Conservation (phyloP, 2,113 vertebrate genomes). For the Phylloscopus trochiloides region DNA sequence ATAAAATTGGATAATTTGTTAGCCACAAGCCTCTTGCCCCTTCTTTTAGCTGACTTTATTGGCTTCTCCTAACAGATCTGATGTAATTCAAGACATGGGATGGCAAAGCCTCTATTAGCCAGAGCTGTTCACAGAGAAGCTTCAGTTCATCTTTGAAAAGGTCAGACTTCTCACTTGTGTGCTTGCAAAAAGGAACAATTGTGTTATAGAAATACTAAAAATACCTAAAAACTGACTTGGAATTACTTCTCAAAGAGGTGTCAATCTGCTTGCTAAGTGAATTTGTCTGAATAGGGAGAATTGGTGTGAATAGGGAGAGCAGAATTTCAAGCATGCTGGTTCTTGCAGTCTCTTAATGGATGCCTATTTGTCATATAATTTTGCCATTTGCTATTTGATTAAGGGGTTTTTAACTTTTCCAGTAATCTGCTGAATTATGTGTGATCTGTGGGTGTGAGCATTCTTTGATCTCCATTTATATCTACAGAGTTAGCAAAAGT, state of each 20-base stretch:
- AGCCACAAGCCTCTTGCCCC: not conserved
- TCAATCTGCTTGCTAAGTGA: not conserved
- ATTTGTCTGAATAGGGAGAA: not conserved
- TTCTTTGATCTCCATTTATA: conserved; percentile 16
- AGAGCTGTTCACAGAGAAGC: not conserved
- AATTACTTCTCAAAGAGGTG: not conserved
- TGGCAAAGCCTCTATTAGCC: not conserved
- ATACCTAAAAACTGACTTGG: not conserved
- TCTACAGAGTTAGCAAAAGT: not conserved
- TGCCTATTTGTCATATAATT: conserved; percentile 19
- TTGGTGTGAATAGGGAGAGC: not conserved
- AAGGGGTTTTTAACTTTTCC: conserved; percentile 10
- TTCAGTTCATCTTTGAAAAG: conserved; percentile 23
- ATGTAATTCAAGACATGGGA: not conserved
- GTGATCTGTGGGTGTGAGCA: not conserved
- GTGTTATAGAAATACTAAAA: conserved; percentile 7
- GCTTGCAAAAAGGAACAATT: not conserved
- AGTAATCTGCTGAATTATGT: conserved; percentile 10
- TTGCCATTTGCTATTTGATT: conserved; percentile 25
- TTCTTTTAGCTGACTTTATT: not conserved
- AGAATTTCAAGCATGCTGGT: not conserved
- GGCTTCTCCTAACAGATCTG: not conserved
- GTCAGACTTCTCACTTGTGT: conserved; percentile 21
- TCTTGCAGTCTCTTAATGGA: conserved; percentile 2
- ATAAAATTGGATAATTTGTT: not conserved